A percentile compares a stretch with the other conserved stretches of the same genome.
These are phyloP conservation scores for Blennius ocellaris DNA, from an alignment of 2,113 vertebrate genomes.

Conservation along the genomic window DNA sequence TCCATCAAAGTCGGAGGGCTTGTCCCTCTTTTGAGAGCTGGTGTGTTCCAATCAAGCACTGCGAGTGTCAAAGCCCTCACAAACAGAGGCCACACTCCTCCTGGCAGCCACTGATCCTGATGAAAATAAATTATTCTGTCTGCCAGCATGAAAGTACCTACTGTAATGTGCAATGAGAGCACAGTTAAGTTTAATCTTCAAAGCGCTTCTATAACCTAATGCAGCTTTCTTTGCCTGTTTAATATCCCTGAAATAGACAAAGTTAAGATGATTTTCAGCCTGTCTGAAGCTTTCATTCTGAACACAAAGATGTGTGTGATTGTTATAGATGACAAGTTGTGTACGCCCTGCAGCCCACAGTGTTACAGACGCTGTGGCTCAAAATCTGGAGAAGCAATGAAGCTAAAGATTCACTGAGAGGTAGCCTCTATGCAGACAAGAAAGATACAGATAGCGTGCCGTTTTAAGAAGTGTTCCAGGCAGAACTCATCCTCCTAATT, in stretches of 20 bases:
- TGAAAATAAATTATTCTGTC: constrained; percentile 69
- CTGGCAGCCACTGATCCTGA: constrained; percentile 50
- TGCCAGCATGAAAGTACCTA: constrained; percentile 64
- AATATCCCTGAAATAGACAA: constrained; percentile 56
- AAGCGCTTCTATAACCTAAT: constrained; percentile 53
- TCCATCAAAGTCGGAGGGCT: constrained; percentile 82
- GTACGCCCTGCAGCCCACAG: not conserved
- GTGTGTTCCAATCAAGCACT: constrained; percentile 68
- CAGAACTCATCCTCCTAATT: no score
- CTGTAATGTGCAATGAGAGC: constrained; percentile 56
- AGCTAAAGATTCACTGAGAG: no score
- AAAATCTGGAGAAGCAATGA: not conserved
- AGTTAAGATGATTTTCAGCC: constrained; percentile 54
- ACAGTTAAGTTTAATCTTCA: constrained; percentile 67
- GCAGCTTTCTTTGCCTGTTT: constrained; percentile 60
- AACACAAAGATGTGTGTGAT: constrained; percentile 21
- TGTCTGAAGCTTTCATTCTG: constrained; percentile 39
- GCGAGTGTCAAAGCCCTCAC: constrained; percentile 57
- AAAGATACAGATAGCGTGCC: no score
- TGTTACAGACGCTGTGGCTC: not conserved
- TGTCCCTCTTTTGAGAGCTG: constrained; percentile 61
- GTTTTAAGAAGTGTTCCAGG: no score
- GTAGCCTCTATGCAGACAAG: no score
- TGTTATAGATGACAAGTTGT: constrained; percentile 7
- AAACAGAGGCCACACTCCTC: constrained; percentile 56